A percentile compares a stretch with the other conserved stretches of the same genome.
phyloP scores from a whole-genome alignment of 2,888 invertebrate species.

The Eugnorisma glareosa region DNA sequence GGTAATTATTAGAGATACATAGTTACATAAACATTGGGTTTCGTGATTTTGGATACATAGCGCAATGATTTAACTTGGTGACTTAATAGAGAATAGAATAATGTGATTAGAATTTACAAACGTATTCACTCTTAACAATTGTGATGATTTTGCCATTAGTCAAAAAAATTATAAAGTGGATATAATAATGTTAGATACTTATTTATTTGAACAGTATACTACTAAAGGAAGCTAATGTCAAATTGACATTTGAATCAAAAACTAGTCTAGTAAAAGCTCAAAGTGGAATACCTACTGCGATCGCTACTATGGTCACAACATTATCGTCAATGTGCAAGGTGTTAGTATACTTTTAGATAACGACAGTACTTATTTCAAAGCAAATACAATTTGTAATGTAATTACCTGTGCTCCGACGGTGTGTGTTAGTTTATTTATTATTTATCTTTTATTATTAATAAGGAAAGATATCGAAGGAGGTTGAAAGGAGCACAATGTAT shows the following conservation, averaged over 20 bases:
- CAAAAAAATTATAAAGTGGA: constrained; percentile 81
- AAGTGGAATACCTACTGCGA: constrained; percentile 74
- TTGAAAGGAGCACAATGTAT: constrained; percentile 58
- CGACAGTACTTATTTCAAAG: constrained; percentile 68
- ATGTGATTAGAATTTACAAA: constrained; percentile 68
- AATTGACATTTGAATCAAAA: constrained; percentile 72
- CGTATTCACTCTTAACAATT: constrained; percentile 87
- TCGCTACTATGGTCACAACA: constrained; percentile 68
- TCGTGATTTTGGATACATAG: constrained; percentile 69
- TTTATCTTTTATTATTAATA: constrained; percentile 48
- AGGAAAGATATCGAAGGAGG: constrained; percentile 35
- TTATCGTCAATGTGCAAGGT: constrained; percentile 70
- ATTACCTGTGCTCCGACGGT: constrained; percentile 85
- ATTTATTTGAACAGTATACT: constrained; percentile 71
- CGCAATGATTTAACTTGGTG: constrained; percentile 69
- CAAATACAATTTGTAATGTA: constrained; percentile 65
- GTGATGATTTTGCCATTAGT: constrained; percentile 90
- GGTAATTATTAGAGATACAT: constrained; percentile 72
- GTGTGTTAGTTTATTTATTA: constrained; percentile 74
- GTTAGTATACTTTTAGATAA: constrained; percentile 64
- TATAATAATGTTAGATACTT: constrained; percentile 62
- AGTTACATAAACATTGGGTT: constrained; percentile 65
- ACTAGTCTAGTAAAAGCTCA: constrained; percentile 79
- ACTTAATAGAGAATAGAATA: constrained; percentile 71
- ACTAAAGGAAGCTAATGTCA: constrained; percentile 77